Evolutionary conservation across 2,113 vertebrate species (phyloP).

Genomic region (Dipodomys spectabilis): DNA sequence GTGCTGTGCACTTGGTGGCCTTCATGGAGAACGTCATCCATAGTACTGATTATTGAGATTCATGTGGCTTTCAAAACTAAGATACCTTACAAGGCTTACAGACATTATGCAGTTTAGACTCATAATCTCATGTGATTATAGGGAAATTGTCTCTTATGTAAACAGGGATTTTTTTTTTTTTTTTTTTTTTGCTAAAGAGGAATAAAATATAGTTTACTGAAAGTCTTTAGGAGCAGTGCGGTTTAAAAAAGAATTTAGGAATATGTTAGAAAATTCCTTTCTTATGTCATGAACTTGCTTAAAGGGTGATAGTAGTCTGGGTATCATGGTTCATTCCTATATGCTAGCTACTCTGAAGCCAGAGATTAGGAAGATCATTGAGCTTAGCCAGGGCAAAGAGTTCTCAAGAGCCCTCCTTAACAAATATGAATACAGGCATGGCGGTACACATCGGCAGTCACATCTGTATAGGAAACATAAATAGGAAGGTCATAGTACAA

Average conservation of each 20-base stretch:
- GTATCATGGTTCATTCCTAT: too few species aligned
- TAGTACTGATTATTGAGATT: background rate
- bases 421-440: too few species aligned
- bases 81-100: constrained; percentile 3
- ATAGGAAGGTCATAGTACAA: too few species aligned
- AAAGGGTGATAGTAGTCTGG: background rate
- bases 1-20: background rate
- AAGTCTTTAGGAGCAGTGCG: background rate
- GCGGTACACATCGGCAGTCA: too few species aligned
- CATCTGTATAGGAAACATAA: too few species aligned
- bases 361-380: too few species aligned
- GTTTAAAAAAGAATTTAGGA: constrained; percentile 27
- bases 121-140: background rate
- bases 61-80: background rate
- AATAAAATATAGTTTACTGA: constrained; percentile 3
- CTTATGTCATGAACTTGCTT: background rate
- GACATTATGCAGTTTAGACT: background rate
- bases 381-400: too few species aligned
- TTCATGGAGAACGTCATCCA: background rate
- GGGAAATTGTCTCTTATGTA: background rate
- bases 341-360: too few species aligned
- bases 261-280: constrained; percentile 4
- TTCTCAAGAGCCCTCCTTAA: too few species aligned
- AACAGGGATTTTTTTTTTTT: background rate
- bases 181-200: background rate